Percentiles rank a stretch among this genome's conserved stretches.
Evolutionary conservation across 2,888 invertebrate genomes (phyloP).

Genomic region (Aricia artaxerxes): DNA sequence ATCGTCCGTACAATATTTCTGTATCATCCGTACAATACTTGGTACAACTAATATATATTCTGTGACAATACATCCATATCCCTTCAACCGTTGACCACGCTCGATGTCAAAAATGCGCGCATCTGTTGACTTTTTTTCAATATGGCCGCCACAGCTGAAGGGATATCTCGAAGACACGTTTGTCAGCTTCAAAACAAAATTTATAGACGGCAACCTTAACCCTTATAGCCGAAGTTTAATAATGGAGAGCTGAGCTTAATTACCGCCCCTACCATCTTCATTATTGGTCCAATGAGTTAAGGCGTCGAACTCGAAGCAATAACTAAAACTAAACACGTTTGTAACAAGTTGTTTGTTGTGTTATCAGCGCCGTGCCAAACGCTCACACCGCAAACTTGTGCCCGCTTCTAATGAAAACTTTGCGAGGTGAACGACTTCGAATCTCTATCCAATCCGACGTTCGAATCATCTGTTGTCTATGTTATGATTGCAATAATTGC

Average conservation of each 20-base stretch:
- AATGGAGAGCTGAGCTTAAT: constrained; percentile 54
- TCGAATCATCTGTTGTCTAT: constrained; percentile 13
- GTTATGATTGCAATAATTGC: neutral
- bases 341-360: constrained; percentile 80
- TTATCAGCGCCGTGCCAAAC: constrained; percentile 77
- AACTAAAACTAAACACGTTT: constrained; percentile 80
- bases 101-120: too few species aligned
- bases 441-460: constrained; percentile 9
- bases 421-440: constrained; percentile 55
- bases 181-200: constrained; percentile 15
- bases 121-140: too few species aligned
- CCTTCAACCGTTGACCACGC: too few species aligned
- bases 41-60: too few species aligned
- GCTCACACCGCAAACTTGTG: constrained; percentile 73
- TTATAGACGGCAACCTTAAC: constrained; percentile 7
- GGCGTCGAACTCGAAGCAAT: constrained; percentile 76
- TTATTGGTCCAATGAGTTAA: constrained; percentile 77
- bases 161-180: neutral
- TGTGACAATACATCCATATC: neutral
- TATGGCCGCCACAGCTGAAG: too few species aligned
- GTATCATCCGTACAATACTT: neutral
- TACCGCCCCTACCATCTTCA: constrained; percentile 67
- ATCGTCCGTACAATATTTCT: too few species aligned
- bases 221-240: constrained; percentile 31
- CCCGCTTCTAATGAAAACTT: constrained; percentile 73